Evolutionary conservation across 2,888 invertebrate genomes (phyloP), one percentile per base, ranked within the genome.

Genomic region (Lasius platythorax): DNA sequence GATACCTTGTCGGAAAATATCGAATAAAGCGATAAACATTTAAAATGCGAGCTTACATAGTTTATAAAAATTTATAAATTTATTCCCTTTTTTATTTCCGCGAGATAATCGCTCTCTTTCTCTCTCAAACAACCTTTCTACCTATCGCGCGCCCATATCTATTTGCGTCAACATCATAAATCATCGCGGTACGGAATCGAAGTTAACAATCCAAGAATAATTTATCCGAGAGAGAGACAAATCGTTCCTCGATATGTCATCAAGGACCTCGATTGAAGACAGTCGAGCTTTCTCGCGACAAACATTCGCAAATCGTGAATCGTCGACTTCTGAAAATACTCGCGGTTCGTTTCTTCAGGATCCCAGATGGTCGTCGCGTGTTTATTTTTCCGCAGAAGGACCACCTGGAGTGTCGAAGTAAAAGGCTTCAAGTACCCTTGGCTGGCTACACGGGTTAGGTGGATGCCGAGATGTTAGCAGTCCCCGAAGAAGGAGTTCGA

Each of bases 141-240:
- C 23, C 6, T 28, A 66, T 64, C 6, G 28, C 12, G 9, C 3
- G 9, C 1, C 5, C 18, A 23, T 37, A 28, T 53, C 40, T n/a
- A 56, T 70, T 70, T 70, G 23, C 43, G 23, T 23, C 23, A 78
- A 43, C 12, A 70, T 43, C 56, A 68, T 56, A 58, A 70, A 79
- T 58, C 43, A 70, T 70, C 23, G 23, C 15, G 68, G 0, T 70
- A 70, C 9, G 56, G 11, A 58, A 58, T 33, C 15, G 9, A 79
- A 70, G 70, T 70, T 58, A 58, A 58, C 12, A 79, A 43, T 58
- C 2, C 33, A 11, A 43, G 6, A 78, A 78, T 68, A 78, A 78
- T 78, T 78, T 56, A 78, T 43, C n/a, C 11, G 5, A 6, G 5
- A 1, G 4, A 70, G 2, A 70, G 43, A 58, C 58, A 78, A 78